A percentile compares a stretch with the other conserved stretches of the same genome.
Evolutionary conservation across 2,113 vertebrate species (phyloP).

Genomic region (Neopipo cinnamomea): DNA sequence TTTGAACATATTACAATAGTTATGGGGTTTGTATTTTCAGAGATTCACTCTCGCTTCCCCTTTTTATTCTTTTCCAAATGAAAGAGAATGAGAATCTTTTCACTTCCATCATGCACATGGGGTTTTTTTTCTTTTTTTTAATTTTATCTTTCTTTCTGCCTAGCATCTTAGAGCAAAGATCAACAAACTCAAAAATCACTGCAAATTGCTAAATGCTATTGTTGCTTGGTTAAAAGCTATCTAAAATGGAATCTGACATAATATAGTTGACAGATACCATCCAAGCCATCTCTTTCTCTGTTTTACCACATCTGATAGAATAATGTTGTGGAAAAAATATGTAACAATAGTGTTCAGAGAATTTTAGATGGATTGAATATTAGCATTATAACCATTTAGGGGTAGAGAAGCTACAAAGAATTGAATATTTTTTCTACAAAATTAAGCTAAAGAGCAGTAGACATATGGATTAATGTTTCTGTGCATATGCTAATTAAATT

Average conservation of each 20-base stretch:
- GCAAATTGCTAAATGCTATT: conserved; percentile 26
- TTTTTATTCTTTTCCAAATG: background rate
- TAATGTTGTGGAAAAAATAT: background rate
- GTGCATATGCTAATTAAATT: background rate
- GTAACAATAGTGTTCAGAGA: background rate
- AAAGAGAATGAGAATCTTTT: background rate
- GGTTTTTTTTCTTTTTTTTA: background rate
- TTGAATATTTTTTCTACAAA: background rate
- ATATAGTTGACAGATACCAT: background rate
- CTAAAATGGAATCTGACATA: background rate
- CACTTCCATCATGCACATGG: background rate
- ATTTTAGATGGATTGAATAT: background rate
- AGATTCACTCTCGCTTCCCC: background rate
- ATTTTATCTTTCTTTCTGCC: background rate
- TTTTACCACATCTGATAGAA: background rate
- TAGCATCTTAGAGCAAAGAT: conserved; percentile 25
- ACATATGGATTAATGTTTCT: background rate
- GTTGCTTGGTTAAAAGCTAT: conserved; percentile 13
- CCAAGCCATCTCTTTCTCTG: background rate
- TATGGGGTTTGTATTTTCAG: background rate
- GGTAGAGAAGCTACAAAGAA: background rate
- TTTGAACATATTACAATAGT: background rate
- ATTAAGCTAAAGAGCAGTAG: background rate
- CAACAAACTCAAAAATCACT: conserved; percentile 43
- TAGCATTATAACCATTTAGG: background rate